These are phyloP conservation scores for Otolemur crassicaudatus DNA, from an alignment of 2,797 vertebrate species.

Conservation along the genomic window DNA sequence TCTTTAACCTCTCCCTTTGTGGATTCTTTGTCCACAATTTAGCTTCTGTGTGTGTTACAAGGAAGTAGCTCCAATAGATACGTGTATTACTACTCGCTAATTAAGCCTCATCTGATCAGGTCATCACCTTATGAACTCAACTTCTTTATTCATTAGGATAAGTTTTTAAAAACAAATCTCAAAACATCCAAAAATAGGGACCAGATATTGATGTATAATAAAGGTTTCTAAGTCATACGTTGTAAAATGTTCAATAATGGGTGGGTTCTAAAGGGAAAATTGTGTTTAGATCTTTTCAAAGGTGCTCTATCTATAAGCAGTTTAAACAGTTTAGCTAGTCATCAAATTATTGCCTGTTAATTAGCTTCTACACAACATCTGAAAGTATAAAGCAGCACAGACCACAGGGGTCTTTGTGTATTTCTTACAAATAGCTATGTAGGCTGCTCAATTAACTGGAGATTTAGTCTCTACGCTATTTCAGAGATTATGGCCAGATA, in stretches of 20 bases:
- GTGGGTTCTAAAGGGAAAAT: conserved; percentile 5
- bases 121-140: conserved; percentile 74
- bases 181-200: background rate
- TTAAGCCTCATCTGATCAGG: conserved; percentile 77
- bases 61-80: conserved; percentile 75
- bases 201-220: background rate
- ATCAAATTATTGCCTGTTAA: conserved; percentile 25
- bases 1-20: conserved; percentile 89
- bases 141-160: conserved; percentile 55
- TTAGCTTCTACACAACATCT: background rate
- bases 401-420: background rate
- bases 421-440: background rate
- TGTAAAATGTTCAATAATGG: background rate
- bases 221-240: background rate
- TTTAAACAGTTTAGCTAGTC: conserved; percentile 9
- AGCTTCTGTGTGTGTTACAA: conserved; percentile 84
- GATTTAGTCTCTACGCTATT: background rate
- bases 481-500: background rate
- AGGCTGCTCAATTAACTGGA: background rate
- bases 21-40: conserved; percentile 83
- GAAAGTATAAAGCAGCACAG: background rate
- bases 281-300: conserved; percentile 7
- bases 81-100: conserved; percentile 70
- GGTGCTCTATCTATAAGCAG: background rate
- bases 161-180: conserved; percentile 39